These are phyloP conservation scores for Pentamera pediparva DNA, from an alignment of 53 echinoderm and acorn worm species.

Conservation along the genomic window DNA sequence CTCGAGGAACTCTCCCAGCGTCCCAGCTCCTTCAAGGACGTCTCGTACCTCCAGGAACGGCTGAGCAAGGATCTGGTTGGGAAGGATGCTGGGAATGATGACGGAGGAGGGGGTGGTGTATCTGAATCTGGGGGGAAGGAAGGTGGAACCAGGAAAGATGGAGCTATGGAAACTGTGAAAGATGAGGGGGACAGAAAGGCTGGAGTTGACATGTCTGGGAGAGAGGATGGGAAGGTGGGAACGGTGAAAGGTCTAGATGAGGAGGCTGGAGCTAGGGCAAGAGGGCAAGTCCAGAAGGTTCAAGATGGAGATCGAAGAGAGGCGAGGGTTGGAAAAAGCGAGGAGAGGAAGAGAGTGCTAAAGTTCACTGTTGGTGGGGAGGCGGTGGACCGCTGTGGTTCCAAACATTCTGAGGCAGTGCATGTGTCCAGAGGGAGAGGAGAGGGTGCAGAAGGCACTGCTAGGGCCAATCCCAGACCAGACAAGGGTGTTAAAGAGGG, in stretches of 20 bases:
- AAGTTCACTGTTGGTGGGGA: too few relatives aligned
- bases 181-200: background rate
- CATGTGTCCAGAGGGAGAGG: too few relatives aligned
- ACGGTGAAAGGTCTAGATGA: background rate
- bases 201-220: background rate
- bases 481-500: too few relatives aligned
- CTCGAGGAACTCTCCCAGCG: conserved; percentile 53
- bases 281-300: too few relatives aligned
- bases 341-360: too few relatives aligned
- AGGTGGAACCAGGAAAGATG: background rate
- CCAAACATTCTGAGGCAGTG: too few relatives aligned
- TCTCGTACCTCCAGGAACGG: conserved; percentile 58
- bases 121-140: too few relatives aligned
- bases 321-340: too few relatives aligned
- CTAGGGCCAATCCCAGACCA: too few relatives aligned
- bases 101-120: background rate
- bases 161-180: background rate
- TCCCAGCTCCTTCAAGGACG: conserved; percentile 85
- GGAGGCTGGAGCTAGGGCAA: too few relatives aligned
- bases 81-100: background rate
- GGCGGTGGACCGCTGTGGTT: background rate
- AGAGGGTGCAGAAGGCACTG: too few relatives aligned
- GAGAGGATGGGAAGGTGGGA: too few relatives aligned
- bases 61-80: conserved; percentile 23
- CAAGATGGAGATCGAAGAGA: background rate